Percentiles rank a stretch among this genome's conserved stretches.
phyloP scores from a whole-genome alignment of 92 coral and sea anemone species.

The Parazoanthus swiftii region DNA sequence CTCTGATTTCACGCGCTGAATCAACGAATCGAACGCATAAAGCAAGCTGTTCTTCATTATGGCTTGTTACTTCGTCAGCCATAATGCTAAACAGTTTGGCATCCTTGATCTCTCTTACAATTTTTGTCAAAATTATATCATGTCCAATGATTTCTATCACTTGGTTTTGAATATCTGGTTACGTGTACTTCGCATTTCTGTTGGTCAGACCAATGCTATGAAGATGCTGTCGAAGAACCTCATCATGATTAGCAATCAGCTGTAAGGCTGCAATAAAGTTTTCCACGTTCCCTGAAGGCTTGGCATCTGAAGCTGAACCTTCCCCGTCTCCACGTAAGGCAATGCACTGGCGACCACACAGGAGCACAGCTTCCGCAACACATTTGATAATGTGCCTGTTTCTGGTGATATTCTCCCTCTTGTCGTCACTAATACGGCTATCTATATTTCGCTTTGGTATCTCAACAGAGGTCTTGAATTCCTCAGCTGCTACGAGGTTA shows the following conservation, averaged over 20 bases:
- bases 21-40: conserved; percentile 45
- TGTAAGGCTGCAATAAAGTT: conserved; percentile 1
- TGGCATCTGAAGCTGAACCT: background rate
- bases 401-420: conserved; percentile 24
- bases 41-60: conserved; percentile 45
- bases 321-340: conserved; percentile 40
- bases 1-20: conserved; percentile 17
- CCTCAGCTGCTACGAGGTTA: too few relatives aligned
- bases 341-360: conserved; percentile 36
- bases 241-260: conserved; percentile 11
- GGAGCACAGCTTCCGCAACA: conserved; percentile 40
- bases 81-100: conserved; percentile 40
- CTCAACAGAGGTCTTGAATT: conserved; percentile 20
- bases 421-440: conserved; percentile 21
- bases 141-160: background rate
- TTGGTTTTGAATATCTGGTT: too few relatives aligned
- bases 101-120: conserved; percentile 1
- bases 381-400: conserved; percentile 41
- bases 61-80: conserved; percentile 47
- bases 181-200: too few relatives aligned
- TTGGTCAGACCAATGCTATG: background rate
- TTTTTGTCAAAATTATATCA: background rate
- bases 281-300: conserved; percentile 31
- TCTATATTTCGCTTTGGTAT: conserved; percentile 41
- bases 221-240: conserved; percentile 22